Conservation (phyloP, 2,888 invertebrate species). For the Thymelicus sylvestris region DNA sequence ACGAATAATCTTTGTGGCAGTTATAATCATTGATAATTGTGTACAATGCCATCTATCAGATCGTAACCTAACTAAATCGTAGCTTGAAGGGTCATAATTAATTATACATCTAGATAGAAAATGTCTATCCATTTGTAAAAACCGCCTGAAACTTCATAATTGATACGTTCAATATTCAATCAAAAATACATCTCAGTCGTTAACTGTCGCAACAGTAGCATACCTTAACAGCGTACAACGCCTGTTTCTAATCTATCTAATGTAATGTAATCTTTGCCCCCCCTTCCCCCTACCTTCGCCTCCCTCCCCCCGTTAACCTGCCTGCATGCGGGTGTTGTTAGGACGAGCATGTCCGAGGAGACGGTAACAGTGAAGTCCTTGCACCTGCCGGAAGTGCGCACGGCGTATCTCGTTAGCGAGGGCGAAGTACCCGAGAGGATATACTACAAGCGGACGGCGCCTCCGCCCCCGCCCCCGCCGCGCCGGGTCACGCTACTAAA, state of each 20-base stretch:
- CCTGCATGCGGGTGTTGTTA: conserved; percentile 67
- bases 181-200: too few species aligned
- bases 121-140: too few species aligned
- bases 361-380: conserved; percentile 68
- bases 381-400: conserved; percentile 70
- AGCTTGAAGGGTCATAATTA: too few species aligned
- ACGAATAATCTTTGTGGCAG: too few species aligned
- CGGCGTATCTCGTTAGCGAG: conserved; percentile 62
- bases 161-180: too few species aligned
- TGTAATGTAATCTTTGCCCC: conserved; percentile 34
- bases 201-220: too few species aligned
- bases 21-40: too few species aligned
- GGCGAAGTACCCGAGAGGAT: conserved; percentile 43
- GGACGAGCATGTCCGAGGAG: conserved; percentile 68
- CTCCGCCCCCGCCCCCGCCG: conserved; percentile 76
- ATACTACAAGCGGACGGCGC: conserved; percentile 58
- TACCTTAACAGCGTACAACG: too few species aligned
- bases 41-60: too few species aligned
- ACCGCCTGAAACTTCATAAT: too few species aligned
- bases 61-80: too few species aligned
- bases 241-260: neutral
- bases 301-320: conserved; percentile 50
- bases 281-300: conserved; percentile 15
- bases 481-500: conserved; percentile 67
- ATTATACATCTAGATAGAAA: too few species aligned